phyloP scores from a whole-genome alignment of 1,140 invertebrate species.

The Zophobas atratus region DNA sequence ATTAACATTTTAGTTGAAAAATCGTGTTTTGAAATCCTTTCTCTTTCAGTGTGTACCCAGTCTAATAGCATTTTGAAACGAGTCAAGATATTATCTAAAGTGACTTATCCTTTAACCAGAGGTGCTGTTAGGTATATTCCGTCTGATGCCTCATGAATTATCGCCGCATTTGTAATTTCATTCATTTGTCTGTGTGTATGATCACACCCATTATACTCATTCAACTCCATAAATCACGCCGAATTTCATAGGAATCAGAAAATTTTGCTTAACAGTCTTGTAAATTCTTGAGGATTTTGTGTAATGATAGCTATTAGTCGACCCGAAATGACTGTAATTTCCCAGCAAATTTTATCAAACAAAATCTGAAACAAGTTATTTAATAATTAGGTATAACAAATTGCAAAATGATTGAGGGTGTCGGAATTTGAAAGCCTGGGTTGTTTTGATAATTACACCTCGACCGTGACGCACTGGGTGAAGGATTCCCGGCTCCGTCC shows the following conservation, averaged over 20 bases:
- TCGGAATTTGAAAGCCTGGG: constrained; percentile 42
- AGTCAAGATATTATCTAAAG: constrained; percentile 1
- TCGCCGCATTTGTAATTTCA: neutral
- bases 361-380: constrained; percentile 46
- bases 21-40: constrained; percentile 20
- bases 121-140: neutral
- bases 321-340: constrained; percentile 46
- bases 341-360: constrained; percentile 43
- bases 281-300: constrained; percentile 23
- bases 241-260: constrained; percentile 11
- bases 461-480: constrained; percentile 5
- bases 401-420: constrained; percentile 58
- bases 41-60: constrained; percentile 7
- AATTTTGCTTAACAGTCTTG: constrained; percentile 1
- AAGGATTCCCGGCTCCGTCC: neutral
- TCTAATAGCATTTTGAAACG: neutral
- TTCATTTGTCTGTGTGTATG: neutral
- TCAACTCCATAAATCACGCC: constrained; percentile 16
- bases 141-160: neutral
- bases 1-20: constrained; percentile 32
- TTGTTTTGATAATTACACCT: constrained; percentile 18
- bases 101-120: constrained; percentile 5
- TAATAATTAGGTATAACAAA: constrained; percentile 54
- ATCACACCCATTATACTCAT: neutral
- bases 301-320: constrained; percentile 43